Evolutionary conservation across 1,140 invertebrate species (phyloP).

Genomic region (Sitophilus oryzae): DNA sequence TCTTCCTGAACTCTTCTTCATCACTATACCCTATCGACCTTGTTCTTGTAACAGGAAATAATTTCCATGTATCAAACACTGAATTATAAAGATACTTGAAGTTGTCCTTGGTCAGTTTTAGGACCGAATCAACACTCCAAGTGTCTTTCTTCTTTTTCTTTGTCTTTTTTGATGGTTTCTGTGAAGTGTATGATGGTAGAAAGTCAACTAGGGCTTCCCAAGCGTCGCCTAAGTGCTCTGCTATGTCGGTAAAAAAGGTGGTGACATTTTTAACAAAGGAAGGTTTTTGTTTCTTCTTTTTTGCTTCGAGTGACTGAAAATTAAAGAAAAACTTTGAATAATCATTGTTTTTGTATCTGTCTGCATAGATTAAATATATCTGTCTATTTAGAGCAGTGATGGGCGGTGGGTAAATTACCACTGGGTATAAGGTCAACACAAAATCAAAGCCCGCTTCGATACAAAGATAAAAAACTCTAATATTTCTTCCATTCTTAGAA

Average conservation of each 20-base stretch:
- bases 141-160: constrained; percentile 2
- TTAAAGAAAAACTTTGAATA: too few relatives aligned
- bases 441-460: too few relatives aligned
- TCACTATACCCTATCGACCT: background rate
- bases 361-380: too few relatives aligned
- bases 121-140: background rate
- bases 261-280: background rate
- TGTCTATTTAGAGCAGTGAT: too few relatives aligned
- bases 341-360: too few relatives aligned
- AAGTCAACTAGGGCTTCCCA: constrained; percentile 9
- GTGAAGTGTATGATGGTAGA: background rate
- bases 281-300: constrained; percentile 1
- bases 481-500: too few relatives aligned
- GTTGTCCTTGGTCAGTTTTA: constrained; percentile 8
- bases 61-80: constrained; percentile 1
- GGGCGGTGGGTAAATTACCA: too few relatives aligned
- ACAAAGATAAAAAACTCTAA: too few relatives aligned
- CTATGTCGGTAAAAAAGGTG: background rate
- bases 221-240: background rate
- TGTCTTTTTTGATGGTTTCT: background rate
- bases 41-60: background rate
- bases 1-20: too few relatives aligned
- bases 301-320: constrained; percentile 5
- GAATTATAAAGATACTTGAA: constrained; percentile 9
- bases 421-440: too few relatives aligned